These are phyloP conservation scores for Lampris megalopsis DNA, from an alignment of 2,113 vertebrate species.

Conservation along the genomic window DNA sequence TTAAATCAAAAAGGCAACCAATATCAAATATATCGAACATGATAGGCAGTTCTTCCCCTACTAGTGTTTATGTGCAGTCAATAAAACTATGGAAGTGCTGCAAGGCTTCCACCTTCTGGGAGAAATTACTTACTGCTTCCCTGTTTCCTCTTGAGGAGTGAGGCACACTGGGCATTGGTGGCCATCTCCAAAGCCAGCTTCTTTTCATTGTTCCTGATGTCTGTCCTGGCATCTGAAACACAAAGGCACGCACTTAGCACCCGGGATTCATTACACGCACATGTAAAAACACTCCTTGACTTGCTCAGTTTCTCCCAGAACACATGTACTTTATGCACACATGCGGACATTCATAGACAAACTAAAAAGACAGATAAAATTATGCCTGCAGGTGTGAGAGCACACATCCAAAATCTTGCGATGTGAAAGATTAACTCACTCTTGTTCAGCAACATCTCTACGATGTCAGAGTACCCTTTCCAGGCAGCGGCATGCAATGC, in stretches of 20 bases:
- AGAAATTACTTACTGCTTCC: slow-evolving; percentile 75
- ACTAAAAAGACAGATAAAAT: no score
- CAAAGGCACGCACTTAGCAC: background rate
- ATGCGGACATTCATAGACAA: background rate
- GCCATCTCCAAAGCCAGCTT: slow-evolving; percentile 97
- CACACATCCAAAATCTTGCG: background rate
- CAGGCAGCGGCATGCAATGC: slow-evolving; percentile 95
- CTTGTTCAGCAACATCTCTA: slow-evolving; percentile 94
- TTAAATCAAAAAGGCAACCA: no score
- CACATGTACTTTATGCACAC: no score
- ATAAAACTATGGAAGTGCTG: background rate
- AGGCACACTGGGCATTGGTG: slow-evolving; percentile 92
- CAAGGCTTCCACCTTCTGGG: slow-evolving; percentile 25
- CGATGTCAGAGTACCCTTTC: slow-evolving; percentile 98
- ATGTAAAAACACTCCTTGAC: background rate
- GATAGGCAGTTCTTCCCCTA: no score
- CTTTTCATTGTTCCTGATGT: slow-evolving; percentile 95
- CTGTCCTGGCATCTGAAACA: slow-evolving; percentile 88
- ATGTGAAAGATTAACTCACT: slow-evolving; percentile 76
- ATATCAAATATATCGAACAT: background rate
- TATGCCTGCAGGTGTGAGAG: no score
- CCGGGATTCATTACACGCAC: background rate
- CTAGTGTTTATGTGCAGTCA: background rate
- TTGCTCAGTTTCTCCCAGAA: background rate
- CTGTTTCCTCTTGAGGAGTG: slow-evolving; percentile 92